Percentiles rank a stretch among this genome's conserved stretches.
Evolutionary conservation across 2,797 vertebrate genomes (phyloP).

Genomic region (Vipera latastei): DNA sequence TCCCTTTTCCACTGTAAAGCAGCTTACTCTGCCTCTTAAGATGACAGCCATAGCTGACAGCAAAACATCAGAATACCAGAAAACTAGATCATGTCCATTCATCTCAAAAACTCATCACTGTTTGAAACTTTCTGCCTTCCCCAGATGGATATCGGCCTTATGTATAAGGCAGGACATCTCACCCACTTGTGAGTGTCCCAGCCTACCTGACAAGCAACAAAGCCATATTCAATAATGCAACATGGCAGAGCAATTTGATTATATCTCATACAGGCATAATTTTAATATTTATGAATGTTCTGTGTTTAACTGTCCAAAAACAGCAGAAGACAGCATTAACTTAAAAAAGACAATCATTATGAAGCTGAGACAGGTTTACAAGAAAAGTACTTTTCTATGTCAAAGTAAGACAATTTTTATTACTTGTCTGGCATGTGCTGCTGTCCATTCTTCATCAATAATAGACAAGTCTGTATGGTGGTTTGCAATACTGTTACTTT

Average conservation of each 20-base stretch:
- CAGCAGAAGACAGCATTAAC: fast-evolving
- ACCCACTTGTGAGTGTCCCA: background rate
- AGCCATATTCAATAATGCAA: background rate
- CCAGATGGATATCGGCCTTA: background rate
- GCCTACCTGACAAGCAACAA: background rate
- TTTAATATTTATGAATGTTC: background rate
- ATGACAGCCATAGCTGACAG: background rate
- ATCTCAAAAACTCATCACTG: background rate
- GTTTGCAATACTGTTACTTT: conserved; percentile 34
- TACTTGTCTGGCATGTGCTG: conserved; percentile 90
- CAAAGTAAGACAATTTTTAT: background rate
- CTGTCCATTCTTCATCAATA: conserved; percentile 85
- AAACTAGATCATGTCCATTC: background rate
- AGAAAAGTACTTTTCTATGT: background rate
- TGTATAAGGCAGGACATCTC: background rate
- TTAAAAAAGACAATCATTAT: background rate
- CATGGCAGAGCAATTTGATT: background rate
- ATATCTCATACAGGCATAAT: background rate
- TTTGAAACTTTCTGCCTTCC: background rate
- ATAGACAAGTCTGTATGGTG: conserved; percentile 64
- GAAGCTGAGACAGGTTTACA: background rate
- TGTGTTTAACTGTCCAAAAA: background rate
- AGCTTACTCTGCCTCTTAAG: background rate
- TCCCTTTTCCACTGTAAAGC: background rate
- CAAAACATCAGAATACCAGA: background rate